These are phyloP conservation scores for Brachionus plicatilis DNA, from an alignment of 1,140 invertebrate genomes.

Conservation along the genomic window DNA sequence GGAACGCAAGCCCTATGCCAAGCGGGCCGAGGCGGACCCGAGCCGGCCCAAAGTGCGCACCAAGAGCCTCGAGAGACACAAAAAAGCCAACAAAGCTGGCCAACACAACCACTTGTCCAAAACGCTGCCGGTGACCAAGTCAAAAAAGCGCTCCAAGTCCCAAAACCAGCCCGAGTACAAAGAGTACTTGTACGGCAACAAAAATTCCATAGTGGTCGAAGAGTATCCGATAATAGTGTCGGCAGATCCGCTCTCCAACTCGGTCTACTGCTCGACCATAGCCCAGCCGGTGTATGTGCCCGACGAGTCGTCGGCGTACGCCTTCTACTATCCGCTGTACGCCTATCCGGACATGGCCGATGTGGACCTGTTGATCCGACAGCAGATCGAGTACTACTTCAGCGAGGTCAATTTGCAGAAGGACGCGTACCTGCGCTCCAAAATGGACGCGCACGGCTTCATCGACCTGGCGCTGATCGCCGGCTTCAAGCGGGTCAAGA, in stretches of 20 bases:
- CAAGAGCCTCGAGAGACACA: neutral
- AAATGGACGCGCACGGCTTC: conserved; percentile 90
- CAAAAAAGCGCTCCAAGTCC: conserved; percentile 17
- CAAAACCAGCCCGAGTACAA: conserved; percentile 22
- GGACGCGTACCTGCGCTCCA: conserved; percentile 89
- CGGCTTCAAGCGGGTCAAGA: conserved; percentile 86
- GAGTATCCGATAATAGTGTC: conserved; percentile 30
- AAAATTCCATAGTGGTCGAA: conserved; percentile 21
- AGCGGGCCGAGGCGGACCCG: neutral
- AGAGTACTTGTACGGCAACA: conserved; percentile 35
- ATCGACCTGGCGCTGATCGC: conserved; percentile 86
- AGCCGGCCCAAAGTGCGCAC: neutral
- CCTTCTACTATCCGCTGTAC: neutral
- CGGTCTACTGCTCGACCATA: conserved; percentile 21
- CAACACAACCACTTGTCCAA: neutral
- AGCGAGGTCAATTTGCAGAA: conserved; percentile 89
- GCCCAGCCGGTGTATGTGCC: neutral
- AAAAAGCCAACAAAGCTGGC: neutral
- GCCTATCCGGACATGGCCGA: neutral
- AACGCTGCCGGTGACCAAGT: neutral
- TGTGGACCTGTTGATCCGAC: neutral
- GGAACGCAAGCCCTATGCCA: neutral
- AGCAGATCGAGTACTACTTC: conserved; percentile 84
- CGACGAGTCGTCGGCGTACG: neutral
- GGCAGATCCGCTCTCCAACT: neutral